phyloP scores from a whole-genome alignment of 1,140 invertebrate species.

The Lycorma delicatula region DNA sequence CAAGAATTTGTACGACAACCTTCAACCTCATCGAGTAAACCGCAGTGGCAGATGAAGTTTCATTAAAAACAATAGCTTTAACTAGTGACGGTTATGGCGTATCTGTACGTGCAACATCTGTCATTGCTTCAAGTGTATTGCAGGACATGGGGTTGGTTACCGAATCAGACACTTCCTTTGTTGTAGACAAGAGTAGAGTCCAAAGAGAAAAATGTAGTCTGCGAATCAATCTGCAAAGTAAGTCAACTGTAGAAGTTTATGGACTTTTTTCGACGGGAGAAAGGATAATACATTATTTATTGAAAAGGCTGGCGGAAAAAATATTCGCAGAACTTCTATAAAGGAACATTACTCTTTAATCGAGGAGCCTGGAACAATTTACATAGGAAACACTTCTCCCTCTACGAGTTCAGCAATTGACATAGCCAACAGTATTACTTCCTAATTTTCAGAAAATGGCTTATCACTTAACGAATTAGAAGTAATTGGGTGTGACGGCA shows the following conservation, averaged over 20 bases:
- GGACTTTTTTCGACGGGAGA: constrained; percentile 24
- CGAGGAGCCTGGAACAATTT: constrained; percentile 26
- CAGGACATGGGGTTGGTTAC: constrained; percentile 21
- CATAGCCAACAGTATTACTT: constrained; percentile 20
- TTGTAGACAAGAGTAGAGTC: constrained; percentile 30
- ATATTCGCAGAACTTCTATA: constrained; percentile 20
- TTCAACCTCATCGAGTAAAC: neutral
- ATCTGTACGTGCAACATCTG: constrained; percentile 30
- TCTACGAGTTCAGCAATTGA: constrained; percentile 18
- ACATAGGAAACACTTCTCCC: constrained; percentile 26
- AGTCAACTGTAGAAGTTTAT: neutral
- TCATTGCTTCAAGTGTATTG: constrained; percentile 29
- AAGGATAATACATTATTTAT: constrained; percentile 27
- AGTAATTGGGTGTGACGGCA: constrained; percentile 32
- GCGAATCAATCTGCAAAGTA: neutral
- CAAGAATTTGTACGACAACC: neutral
- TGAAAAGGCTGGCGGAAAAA: constrained; percentile 20
- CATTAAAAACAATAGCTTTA: constrained; percentile 9
- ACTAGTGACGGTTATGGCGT: constrained; percentile 30
- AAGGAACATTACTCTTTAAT: constrained; percentile 28
- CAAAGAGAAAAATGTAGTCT: constrained; percentile 25
- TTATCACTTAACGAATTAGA: constrained; percentile 19
- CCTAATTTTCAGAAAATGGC: constrained; percentile 19
- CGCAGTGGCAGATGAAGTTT: neutral
- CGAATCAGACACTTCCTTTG: constrained; percentile 12